Evolutionary conservation across 2,113 vertebrate genomes (phyloP).

Genomic region (Anseranas semipalmata): DNA sequence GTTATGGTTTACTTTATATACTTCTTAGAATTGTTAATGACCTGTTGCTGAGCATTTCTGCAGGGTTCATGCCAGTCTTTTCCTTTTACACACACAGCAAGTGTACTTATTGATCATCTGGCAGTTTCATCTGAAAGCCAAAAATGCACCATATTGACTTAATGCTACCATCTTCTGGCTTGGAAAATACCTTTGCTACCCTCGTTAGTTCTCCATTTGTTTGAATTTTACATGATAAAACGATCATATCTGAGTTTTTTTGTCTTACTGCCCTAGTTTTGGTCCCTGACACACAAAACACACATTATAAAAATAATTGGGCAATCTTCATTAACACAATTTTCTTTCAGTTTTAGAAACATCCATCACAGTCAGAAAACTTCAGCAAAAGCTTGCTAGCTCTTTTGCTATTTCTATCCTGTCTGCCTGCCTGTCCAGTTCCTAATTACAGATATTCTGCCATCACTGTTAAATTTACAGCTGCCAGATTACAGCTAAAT

Average conservation of each 20-base stretch:
- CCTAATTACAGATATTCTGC: conserved; percentile 32
- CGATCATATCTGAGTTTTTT: not conserved
- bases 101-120: conserved; percentile 50
- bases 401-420: conserved; percentile 24
- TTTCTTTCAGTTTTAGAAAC: conserved; percentile 58
- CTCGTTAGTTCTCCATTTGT: not conserved
- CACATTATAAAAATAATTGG: not conserved
- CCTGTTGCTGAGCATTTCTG: conserved; percentile 59
- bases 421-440: not conserved
- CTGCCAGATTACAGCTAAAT: conserved; percentile 1
- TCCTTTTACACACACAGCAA: conserved; percentile 44
- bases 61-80: conserved; percentile 30
- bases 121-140: not conserved
- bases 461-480: conserved; percentile 23
- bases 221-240: not conserved
- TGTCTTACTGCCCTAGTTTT: not conserved
- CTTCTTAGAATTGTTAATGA: conserved; percentile 57
- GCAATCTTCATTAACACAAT: not conserved
- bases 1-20: conserved; percentile 55
- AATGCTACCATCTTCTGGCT: conserved; percentile 38
- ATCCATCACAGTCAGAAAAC: not conserved
- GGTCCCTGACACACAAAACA: not conserved
- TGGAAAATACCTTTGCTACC: conserved; percentile 31
- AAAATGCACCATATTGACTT: conserved; percentile 29
- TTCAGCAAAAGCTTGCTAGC: not conserved